Evolutionary conservation across 2,113 vertebrate species (phyloP), one percentile per base, ranked within the genome.

Genomic region (Semnornis frantzii): DNA sequence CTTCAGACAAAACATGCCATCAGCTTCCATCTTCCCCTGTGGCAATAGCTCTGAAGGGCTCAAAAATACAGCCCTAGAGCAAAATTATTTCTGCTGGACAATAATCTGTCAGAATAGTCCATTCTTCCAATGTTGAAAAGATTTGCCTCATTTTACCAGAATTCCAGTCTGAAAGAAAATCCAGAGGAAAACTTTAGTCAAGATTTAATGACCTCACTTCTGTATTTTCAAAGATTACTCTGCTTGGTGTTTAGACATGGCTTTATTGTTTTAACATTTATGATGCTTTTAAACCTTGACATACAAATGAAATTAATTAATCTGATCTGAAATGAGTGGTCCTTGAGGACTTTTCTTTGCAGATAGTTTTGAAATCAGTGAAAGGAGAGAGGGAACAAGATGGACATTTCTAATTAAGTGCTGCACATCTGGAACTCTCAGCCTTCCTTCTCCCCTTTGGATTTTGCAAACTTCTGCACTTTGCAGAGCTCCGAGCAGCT

Each of bases 371-470:
- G 60, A 96, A 71, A 88, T 83, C 72, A 75, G 54, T 90, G 88
- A 89, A 93, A 93, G 72, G 58, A 88, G 42, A 90, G n/a, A 83
- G 25, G 15, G 54, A 95, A 72, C 1, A 3, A 95, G 92, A 93
- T 90, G 88, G 92, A 95, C 95, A 90, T 92, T 94, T 96, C 95
- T 96, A 95, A 95, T 96, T 94, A 94, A 95, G 66, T 92, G 65
- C 27, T 83, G 88, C 87, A 90, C 90, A 90, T 93, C 92, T 94
- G 93, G 92, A 95, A 92, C 73, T 88, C 90, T 92, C 90, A 96
- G 88, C 54, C 39, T 94, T 86, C 72, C 72, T 93, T 93, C 64
- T 91, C 58, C 87, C 77, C 73, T 81, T 65, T 69, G 92, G 69
- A 92, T 94, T 95, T 90, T 92, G 44, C 82, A 90, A 18, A 86